Base-by-base conservation (phyloP, 2,888 invertebrate species). In the Stegana nigrithorax region DNA sequence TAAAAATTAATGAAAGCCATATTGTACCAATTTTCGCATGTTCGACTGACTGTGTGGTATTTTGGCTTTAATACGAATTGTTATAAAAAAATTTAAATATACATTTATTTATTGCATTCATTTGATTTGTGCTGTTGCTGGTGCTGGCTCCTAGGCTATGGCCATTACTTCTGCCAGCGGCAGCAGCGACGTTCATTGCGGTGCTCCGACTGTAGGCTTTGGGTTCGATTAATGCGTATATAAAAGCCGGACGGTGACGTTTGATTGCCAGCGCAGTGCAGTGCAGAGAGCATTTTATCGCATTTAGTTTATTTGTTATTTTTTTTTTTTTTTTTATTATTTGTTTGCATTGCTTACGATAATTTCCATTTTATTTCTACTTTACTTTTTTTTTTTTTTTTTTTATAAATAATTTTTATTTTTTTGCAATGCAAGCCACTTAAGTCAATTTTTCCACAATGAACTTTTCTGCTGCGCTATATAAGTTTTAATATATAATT, bases 401-500 rank as follows among this genome's bases (percentile, higher is more conserved):
- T n/a, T n/a, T 5, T 36, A n/a, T n/a, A 5, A 36, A n/a, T 36
- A 2, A 36, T 36, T 36, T 36, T 5, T 36, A n/a, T 36, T 5
- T 32, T n/a, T 55, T n/a, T 32, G 19, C 2, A 7, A 32, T 50
- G 14, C 25, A 50, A 51, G 17, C 59, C 47, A 36, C 50, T 50
- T 59, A 50, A 59, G 59, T 59, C 51, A 14, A 51, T 27, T 29
- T 36, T 47, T 47, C 25, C 45, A 45, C 21, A 45, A 45, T 45
- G 21, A 45, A 45, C 45, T 45, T n/a, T 39, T 8, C 17, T 14
- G n/a, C 2, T 39, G 17, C 14, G 39, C 10, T 39, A 39, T 39
- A 39, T 8, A 39, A 4, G 10, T n/a, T 36, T n/a, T 12, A 21
- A 45, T 19, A 45, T 17, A 1, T 45, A 21, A 21, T 21, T 23